Conservation (phyloP, 92 coral and sea anemone genomes). For the Galaxea fascicularis region DNA sequence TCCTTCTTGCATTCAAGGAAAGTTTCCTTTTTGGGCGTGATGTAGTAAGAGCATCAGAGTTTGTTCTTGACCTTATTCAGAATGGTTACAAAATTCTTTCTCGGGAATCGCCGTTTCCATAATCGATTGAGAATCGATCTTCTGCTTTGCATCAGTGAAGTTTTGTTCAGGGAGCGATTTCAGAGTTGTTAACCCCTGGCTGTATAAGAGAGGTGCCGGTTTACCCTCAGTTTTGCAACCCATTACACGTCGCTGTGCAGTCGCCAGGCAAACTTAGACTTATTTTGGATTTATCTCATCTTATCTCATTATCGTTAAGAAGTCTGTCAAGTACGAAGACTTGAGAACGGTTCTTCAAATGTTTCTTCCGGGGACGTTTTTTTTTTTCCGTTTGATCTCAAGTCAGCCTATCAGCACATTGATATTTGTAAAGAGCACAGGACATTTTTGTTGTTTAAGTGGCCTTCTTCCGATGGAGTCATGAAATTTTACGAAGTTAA, state of each 20-base stretch:
- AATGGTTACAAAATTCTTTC: constrained; percentile 62
- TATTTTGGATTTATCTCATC: constrained; percentile 60
- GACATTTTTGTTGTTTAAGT: constrained; percentile 51
- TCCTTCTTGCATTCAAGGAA: too few relatives aligned
- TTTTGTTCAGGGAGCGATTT: constrained; percentile 58
- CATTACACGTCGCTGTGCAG: constrained; percentile 72
- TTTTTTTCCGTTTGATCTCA: constrained; percentile 57
- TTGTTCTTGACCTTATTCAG: constrained; percentile 50
- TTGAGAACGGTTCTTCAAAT: constrained; percentile 62
- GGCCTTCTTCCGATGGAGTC: constrained; percentile 43
- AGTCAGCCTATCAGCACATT: constrained; percentile 67
- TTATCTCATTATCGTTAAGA: constrained; percentile 41
- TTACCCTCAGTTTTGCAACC: constrained; percentile 60
- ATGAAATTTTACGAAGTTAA: constrained; percentile 45
- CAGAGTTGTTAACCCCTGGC: constrained; percentile 49
- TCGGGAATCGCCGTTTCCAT: constrained; percentile 30
- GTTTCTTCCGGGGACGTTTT: constrained; percentile 39
- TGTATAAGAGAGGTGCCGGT: constrained; percentile 41
- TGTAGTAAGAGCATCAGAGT: constrained; percentile 40
- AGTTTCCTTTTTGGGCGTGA: constrained; percentile 53
- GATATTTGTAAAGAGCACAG: constrained; percentile 67
- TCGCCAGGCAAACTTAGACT: constrained; percentile 55
- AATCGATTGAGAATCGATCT: constrained; percentile 52
- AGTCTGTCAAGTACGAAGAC: too few relatives aligned
- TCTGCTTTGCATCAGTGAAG: constrained; percentile 28